These are phyloP conservation scores for Eublepharis macularius DNA, from an alignment of 2,113 vertebrate species.

Conservation along the genomic window DNA sequence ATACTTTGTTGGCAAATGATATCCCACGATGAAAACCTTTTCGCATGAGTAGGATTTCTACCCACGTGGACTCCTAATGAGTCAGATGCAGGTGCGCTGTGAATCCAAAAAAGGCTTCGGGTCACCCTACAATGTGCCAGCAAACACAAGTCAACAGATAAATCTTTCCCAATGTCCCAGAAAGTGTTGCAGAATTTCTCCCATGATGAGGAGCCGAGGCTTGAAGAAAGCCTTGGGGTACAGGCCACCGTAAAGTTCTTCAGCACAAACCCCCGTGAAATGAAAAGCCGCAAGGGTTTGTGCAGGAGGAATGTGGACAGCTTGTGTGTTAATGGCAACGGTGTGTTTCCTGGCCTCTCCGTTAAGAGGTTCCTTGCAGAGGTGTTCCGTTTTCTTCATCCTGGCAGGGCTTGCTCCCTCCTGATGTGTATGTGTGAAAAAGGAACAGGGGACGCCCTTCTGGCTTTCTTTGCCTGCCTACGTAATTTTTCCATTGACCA, in stretches of 20 bases:
- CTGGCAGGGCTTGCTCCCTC: not conserved
- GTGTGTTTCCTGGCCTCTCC: slow-evolving; percentile 7
- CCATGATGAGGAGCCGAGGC: not conserved
- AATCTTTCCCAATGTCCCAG: not conserved
- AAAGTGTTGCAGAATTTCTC: not conserved
- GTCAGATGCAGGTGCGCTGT: not conserved
- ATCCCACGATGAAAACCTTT: not conserved
- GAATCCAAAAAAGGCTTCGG: not conserved
- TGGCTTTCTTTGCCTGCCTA: slow-evolving; percentile 44
- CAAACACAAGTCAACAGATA: not conserved
- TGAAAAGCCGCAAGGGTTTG: not conserved
- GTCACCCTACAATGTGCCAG: not conserved
- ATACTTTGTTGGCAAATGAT: not conserved
- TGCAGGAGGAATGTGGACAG: not conserved
- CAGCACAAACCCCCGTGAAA: not conserved
- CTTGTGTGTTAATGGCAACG: slow-evolving; percentile 6
- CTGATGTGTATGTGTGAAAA: not conserved
- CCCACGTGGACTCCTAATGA: not conserved
- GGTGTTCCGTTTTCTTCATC: not conserved
- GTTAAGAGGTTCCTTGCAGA: not conserved
- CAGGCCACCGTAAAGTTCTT: not conserved
- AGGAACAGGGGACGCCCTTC: slow-evolving; percentile 19
- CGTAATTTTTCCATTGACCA: slow-evolving; percentile 53
- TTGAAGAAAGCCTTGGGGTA: not conserved
- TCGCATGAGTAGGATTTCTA: no score